Evolutionary conservation across 1,140 invertebrate genomes (phyloP).

Genomic region (Cylas formicarius): DNA sequence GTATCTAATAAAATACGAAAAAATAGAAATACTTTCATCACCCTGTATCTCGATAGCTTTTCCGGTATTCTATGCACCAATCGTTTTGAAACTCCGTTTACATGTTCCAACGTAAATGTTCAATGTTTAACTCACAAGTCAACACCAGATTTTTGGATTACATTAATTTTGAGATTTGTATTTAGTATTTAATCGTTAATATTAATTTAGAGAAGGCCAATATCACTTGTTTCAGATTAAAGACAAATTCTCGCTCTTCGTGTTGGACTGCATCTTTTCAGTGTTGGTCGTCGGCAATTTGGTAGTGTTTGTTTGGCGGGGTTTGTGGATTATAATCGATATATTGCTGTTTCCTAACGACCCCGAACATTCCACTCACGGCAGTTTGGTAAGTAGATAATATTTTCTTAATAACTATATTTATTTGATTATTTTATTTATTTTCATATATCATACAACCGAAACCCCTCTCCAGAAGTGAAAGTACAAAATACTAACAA

Average conservation of each 20-base stretch:
- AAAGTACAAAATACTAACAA: no score
- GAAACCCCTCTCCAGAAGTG: no score
- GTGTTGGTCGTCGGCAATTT: constrained; percentile 74
- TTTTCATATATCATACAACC: no score
- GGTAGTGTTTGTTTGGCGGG: constrained; percentile 82
- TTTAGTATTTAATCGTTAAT: neutral
- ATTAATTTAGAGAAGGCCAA: no score
- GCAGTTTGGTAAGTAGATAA: constrained; percentile 60
- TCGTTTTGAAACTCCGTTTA: no score
- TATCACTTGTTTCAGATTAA: constrained; percentile 57
- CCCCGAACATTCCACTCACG: constrained; percentile 54
- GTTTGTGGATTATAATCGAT: constrained; percentile 74
- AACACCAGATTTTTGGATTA: neutral
- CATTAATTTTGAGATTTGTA: neutral
- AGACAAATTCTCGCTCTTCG: constrained; percentile 61
- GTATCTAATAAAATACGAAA: no score
- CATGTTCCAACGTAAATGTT: no score
- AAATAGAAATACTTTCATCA: no score
- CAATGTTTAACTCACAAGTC: no score
- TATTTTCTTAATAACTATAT: neutral
- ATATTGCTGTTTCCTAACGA: constrained; percentile 66
- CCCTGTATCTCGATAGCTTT: no score
- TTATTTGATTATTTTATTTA: no score
- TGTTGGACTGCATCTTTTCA: constrained; percentile 78
- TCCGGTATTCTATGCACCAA: no score